These are phyloP conservation scores for Chymomyza fuscimana DNA, from an alignment of 2,888 invertebrate genomes.

Conservation along the genomic window DNA sequence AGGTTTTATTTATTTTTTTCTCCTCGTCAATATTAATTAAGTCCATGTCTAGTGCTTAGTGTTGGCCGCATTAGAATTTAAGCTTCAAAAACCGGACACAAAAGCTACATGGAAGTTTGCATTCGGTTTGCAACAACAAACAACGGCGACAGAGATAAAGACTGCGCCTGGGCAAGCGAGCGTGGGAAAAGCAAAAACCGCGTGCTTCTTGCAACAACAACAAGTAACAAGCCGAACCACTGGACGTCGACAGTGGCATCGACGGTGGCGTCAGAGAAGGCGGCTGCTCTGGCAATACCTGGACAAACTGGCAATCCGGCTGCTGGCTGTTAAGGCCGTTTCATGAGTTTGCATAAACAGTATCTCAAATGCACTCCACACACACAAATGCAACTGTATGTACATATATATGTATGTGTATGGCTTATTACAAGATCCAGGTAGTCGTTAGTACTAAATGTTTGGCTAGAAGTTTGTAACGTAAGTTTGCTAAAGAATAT, in stretches of 20 bases:
- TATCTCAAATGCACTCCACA: not conserved
- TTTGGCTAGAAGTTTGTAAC: not conserved
- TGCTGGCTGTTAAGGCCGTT: not conserved
- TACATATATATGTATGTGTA: not conserved
- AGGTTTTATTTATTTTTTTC: not conserved
- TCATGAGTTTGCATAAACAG: conserved; percentile 47
- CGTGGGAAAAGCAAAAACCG: conserved; percentile 4
- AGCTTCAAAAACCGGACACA: not conserved
- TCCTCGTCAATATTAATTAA: not conserved
- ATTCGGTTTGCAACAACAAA: not conserved
- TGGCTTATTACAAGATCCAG: not conserved
- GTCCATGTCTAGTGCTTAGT: not conserved
- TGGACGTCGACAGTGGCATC: not conserved
- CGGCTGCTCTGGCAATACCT: not conserved
- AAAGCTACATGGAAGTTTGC: not conserved
- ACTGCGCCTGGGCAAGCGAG: not conserved
- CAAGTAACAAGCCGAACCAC: not conserved
- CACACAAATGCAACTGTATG: not conserved
- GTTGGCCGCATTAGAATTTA: not conserved
- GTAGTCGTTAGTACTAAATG: not conserved
- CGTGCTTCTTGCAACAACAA: not conserved
- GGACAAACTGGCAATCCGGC: not conserved
- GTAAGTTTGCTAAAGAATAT: too few species aligned
- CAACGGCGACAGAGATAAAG: not conserved
- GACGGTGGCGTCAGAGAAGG: not conserved